These are phyloP conservation scores for Eidolon dupreanum DNA, from an alignment of 2,797 vertebrate genomes.

Conservation along the genomic window DNA sequence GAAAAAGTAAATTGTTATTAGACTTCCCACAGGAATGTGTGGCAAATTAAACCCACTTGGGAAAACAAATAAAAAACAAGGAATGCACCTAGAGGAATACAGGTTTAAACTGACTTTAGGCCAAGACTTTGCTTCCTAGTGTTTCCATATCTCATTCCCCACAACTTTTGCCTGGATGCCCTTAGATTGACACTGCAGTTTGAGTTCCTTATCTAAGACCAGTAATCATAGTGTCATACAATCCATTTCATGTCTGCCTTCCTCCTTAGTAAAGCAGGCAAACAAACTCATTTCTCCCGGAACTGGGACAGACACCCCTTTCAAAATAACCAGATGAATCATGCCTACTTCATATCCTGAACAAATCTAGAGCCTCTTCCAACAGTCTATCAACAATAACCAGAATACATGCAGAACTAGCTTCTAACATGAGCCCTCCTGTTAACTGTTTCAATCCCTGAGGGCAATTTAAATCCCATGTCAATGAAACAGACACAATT, in stretches of 20 bases:
- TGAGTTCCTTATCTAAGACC: slow-evolving; percentile 30
- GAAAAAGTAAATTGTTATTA: neutral
- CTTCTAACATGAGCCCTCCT: neutral
- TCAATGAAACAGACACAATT: neutral
- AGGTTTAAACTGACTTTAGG: neutral
- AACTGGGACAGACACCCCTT: slow-evolving; percentile 76
- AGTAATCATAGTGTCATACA: slow-evolving; percentile 57
- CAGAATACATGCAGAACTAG: slow-evolving; percentile 16
- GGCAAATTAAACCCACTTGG: neutral
- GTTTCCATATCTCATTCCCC: neutral
- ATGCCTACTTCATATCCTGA: slow-evolving; percentile 78
- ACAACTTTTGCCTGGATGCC: neutral
- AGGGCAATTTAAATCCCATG: neutral
- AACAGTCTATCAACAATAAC: slow-evolving; percentile 54
- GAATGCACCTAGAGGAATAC: neutral
- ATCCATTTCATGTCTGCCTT: neutral
- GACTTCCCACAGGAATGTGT: neutral
- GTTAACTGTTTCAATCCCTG: slow-evolving; percentile 43
- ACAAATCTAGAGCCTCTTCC: slow-evolving; percentile 66
- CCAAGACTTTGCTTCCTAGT: neutral
- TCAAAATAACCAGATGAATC: slow-evolving; percentile 77
- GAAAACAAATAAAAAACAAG: neutral
- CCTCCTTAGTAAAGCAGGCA: slow-evolving; percentile 11
- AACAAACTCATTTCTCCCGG: slow-evolving; percentile 69
- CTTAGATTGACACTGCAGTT: slow-evolving; percentile 35